Base-by-base conservation (phyloP, 2,888 invertebrate genomes). In the Machimus rusticus region DNA sequence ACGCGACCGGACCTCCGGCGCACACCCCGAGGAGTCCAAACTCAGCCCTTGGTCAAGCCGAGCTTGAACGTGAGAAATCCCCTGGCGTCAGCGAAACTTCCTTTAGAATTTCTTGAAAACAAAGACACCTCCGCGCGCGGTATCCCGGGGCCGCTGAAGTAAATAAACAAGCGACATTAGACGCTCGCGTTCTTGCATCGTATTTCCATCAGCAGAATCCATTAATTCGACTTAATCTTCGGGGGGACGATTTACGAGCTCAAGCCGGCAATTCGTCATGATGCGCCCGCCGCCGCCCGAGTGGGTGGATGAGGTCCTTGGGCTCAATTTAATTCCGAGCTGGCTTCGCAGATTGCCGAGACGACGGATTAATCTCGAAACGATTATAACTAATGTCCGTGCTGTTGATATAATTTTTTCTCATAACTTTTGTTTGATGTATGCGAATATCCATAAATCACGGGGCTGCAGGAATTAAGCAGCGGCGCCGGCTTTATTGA, bases 401-500 rank as follows among this genome's bases (percentile, higher is more conserved):
- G 57, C 82, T 82, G 82, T 82, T 82, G 82, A 82, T 82, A 66
- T 82, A 82, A 82, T 82, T 82, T 82, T 82, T 82, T 66, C 66
- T 82, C 82, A 34, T 82, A 82, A 82, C 82, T 82, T 82, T 82
- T 66, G 82, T 82, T 82, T 82, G 82, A 82, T 82, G 82, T 57
- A 82, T 82, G 82, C 66, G 82, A 82, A 82, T 51, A 66, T 55
- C 37, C 82, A 82, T 82, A 82, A 82, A 82, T 82, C 82, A 82
- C 34, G 37, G n/a, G 37, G n/a, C 57, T 57, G 57, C 46, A 66
- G 82, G 82, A 82, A 82, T 82, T 82, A 82, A 57, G 66, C 51
- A 55, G 31, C 51, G 86, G 86, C 86, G 86, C 86, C 86, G 76
- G 14, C 55, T 77, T 86, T 86, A 86, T 86, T 86, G 86, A 86